These are phyloP conservation scores for Trinectes maculatus DNA, from an alignment of 2,113 vertebrate genomes.

Conservation along the genomic window DNA sequence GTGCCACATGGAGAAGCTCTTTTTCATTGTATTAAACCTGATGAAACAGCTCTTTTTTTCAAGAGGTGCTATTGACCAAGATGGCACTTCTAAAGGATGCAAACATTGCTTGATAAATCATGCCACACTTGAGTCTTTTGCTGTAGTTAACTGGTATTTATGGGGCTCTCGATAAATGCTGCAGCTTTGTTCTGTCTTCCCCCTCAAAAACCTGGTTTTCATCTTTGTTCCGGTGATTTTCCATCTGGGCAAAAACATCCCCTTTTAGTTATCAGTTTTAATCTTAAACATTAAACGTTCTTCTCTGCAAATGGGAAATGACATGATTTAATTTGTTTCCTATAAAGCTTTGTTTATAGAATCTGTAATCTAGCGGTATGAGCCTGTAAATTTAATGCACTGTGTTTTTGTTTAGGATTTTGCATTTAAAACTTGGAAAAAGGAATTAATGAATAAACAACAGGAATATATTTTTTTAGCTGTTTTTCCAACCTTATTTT, in stretches of 20 bases:
- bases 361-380: slow-evolving; percentile 17
- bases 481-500: slow-evolving; percentile 42
- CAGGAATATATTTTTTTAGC: background rate
- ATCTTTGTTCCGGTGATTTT: background rate
- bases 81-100: slow-evolving; percentile 13
- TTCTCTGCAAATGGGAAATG: background rate
- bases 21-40: slow-evolving; percentile 32
- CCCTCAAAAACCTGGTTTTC: background rate
- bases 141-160: slow-evolving; percentile 22
- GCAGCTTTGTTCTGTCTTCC: slow-evolving; percentile 12
- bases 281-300: too few relatives aligned
- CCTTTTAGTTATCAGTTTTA: too few relatives aligned
- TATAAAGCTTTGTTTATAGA: slow-evolving; percentile 26
- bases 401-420: too few relatives aligned
- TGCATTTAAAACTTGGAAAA: slow-evolving; percentile 19
- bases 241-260: background rate
- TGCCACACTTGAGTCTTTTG: slow-evolving; percentile 11
- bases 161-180: background rate
- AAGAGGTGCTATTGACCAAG: background rate
- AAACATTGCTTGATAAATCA: slow-evolving; percentile 31
- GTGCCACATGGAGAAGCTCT: slow-evolving; percentile 35
- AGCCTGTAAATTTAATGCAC: slow-evolving; percentile 3
- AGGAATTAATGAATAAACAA: slow-evolving; percentile 5
- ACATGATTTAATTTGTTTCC: slow-evolving; percentile 21
- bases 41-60: slow-evolving; percentile 25